Evolutionary conservation across 2,113 vertebrate genomes (phyloP).

Genomic region (Gymnocephalus cernua): DNA sequence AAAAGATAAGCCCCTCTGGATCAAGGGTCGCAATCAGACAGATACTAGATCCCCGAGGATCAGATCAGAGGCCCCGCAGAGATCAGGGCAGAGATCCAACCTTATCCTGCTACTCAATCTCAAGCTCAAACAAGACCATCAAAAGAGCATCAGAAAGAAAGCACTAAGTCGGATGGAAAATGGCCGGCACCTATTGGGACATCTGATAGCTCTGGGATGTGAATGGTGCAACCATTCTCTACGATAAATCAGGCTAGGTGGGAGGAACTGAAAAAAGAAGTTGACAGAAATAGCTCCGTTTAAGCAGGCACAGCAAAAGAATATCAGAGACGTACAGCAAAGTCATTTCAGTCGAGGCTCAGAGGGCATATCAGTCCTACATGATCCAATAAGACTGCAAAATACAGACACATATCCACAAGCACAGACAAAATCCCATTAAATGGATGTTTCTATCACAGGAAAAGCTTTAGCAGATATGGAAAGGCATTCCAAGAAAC

Average conservation of each 20-base stretch:
- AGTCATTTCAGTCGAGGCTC: constrained; percentile 39
- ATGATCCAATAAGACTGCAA: constrained; percentile 47
- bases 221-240: constrained; percentile 62
- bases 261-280: constrained; percentile 40
- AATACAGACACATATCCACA: constrained; percentile 12
- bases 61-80: constrained; percentile 41
- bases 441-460: constrained; percentile 11
- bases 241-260: constrained; percentile 62
- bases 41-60: constrained; percentile 48
- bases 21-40: constrained; percentile 38
- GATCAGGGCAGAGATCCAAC: constrained; percentile 47
- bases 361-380: constrained; percentile 10
- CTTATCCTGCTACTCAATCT: constrained; percentile 70
- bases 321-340: constrained; percentile 36
- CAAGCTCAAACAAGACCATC: constrained; percentile 62
- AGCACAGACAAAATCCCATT: not conserved
- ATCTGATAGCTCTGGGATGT: constrained; percentile 53
- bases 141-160: constrained; percentile 41
- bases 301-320: constrained; percentile 38
- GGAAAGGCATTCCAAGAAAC: constrained; percentile 32
- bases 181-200: constrained; percentile 49
- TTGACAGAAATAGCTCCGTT: constrained; percentile 63
- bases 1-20: constrained; percentile 55
- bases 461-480: constrained; percentile 35
- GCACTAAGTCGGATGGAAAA: constrained; percentile 55